Base-by-base conservation (phyloP, 1,140 invertebrate species). In the Drosophila subobscura region DNA sequence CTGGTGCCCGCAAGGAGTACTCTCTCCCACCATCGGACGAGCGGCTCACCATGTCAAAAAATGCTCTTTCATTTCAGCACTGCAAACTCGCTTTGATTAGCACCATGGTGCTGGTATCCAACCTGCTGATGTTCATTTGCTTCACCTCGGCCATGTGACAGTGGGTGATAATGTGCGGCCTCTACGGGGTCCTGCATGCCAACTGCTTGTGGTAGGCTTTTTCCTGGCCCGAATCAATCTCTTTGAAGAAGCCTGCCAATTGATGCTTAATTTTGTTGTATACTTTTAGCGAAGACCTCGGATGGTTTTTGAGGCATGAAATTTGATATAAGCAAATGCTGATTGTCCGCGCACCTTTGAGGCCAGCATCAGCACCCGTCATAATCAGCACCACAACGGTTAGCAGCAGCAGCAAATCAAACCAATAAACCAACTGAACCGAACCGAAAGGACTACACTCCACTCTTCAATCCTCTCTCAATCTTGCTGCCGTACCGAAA, bases 381-480 rank as follows among this genome's bases (percentile, higher is more conserved):
- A 54, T 29, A 37, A 50, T 51, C 64, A 65, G 58, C 41, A 45
- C 23, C 59, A 12, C 16, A 33, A 50, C 74, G 74, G 70, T 73
- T 66, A 46, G 41, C 52, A 58, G 65, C 55, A 77, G 66, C 56
- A 77, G 41, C 41, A 56, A 75, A 85, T 77, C 81, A 80, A 86
- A 77, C 77, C 80, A 85, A 86, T 86, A 85, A 86, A 81, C 67
- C 53, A 66, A 74, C 72, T 68, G 55, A 79, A 59, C 59, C 63
- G 47, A 58, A 46, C 44, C 63, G 64, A 53, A 73, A 49, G 12
- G 25, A 20, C 23, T 57, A 29, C 47, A 61, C 63, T 72, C 47
- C 27, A 29, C 20, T n/a, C 14, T 20, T 20, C 27, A 27, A 53
- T 61, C 41, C 61, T 6, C 33, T 37, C 10, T 37, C 33, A 37